A percentile compares a stretch with the other conserved stretches of the same genome.
These are phyloP conservation scores for Cephus pulcher DNA, from an alignment of 2,888 invertebrate genomes.

Conservation along the genomic window DNA sequence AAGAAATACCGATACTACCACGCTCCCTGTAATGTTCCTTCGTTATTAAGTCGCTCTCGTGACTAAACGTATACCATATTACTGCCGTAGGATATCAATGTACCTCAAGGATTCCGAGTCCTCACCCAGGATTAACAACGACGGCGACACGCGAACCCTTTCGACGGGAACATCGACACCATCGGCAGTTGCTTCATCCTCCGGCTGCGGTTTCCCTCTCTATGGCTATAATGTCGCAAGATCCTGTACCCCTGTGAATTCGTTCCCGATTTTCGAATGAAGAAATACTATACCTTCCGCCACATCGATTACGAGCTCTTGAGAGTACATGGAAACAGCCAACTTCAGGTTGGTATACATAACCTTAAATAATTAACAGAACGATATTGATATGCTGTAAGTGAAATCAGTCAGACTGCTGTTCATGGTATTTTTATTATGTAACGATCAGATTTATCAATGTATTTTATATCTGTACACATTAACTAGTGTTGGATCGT, in stretches of 20 bases:
- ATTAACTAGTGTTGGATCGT: conserved; percentile 11
- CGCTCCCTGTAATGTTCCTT: conserved; percentile 29
- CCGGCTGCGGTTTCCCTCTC: conserved; percentile 33
- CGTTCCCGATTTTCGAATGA: not conserved
- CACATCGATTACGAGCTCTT: not conserved
- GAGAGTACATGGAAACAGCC: not conserved
- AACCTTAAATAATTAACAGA: not conserved
- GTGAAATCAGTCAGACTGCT: not conserved
- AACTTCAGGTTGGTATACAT: not conserved
- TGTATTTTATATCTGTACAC: not conserved
- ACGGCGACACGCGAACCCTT: conserved; percentile 43
- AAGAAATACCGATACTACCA: conserved; percentile 61
- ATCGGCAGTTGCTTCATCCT: conserved; percentile 36
- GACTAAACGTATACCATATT: conserved; percentile 18
- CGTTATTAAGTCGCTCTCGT: conserved; percentile 45
- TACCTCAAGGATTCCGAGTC: not conserved
- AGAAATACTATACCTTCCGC: not conserved
- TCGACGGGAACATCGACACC: conserved; percentile 45
- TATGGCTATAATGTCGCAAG: conserved; percentile 3
- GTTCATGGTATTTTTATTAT: not conserved
- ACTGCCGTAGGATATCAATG: not conserved
- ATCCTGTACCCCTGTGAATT: not conserved
- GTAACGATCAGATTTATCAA: not conserved
- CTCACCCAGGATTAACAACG: not conserved
- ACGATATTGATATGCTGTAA: not conserved